phyloP scores from a whole-genome alignment of 2,888 invertebrate species.

The Latheticus oryzae region DNA sequence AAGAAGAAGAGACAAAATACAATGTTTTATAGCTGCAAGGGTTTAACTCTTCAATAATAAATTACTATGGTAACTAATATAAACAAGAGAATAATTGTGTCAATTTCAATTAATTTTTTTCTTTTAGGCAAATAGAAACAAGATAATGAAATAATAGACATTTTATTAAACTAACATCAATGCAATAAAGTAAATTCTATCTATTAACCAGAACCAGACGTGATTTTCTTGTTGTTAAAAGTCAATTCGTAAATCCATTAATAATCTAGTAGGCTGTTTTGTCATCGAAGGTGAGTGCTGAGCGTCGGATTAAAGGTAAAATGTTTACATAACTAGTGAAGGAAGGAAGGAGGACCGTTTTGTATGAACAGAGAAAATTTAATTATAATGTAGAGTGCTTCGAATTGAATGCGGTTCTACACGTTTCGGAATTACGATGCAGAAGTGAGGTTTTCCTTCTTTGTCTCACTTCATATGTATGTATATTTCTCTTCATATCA shows the following conservation, averaged over 20 bases:
- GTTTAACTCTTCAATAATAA: constrained; percentile 36
- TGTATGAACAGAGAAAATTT: constrained; percentile 42
- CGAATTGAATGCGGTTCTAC: constrained; percentile 58
- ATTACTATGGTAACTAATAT: constrained; percentile 32
- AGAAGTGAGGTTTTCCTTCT: too few species aligned
- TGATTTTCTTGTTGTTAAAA: constrained; percentile 46
- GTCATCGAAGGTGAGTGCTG: constrained; percentile 46
- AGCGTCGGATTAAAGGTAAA: constrained; percentile 44
- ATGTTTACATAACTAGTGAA: constrained; percentile 51
- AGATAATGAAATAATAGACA: too few species aligned
- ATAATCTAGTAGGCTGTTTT: constrained; percentile 60
- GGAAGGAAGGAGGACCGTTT: constrained; percentile 38
- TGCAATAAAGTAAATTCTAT: background rate
- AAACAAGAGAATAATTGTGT: constrained; percentile 31
- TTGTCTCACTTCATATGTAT: too few species aligned
- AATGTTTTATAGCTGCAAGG: too few species aligned
- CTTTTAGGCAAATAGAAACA: too few species aligned
- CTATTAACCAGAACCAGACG: background rate
- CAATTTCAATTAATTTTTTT: constrained; percentile 33
- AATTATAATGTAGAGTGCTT: constrained; percentile 44
- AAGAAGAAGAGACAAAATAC: too few species aligned
- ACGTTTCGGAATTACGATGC: constrained; percentile 49
- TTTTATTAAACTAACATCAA: too few species aligned
- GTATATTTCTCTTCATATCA: too few species aligned
- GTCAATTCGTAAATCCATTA: constrained; percentile 59